A percentile compares a stretch with the other conserved stretches of the same genome.
These are phyloP conservation scores for Entelurus aequoreus DNA, from an alignment of 2,113 vertebrate genomes.

Conservation along the genomic window DNA sequence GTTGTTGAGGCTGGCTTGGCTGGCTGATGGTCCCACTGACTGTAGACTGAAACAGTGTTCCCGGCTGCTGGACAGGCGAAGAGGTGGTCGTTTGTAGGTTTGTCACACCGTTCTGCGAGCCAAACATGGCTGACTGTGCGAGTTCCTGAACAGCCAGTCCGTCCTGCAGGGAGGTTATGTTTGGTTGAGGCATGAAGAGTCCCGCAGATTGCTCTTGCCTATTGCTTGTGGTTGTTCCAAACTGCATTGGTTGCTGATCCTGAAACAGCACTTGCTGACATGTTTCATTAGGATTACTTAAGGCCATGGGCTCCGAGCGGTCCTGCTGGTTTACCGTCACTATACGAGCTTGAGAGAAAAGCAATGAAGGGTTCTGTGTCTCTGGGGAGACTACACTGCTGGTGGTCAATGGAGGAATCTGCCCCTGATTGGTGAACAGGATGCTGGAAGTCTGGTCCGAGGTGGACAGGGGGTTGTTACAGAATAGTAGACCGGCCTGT, in stretches of 20 bases:
- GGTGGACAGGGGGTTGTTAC: constrained; percentile 75
- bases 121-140: constrained; percentile 83
- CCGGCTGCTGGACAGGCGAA: constrained; percentile 80
- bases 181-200: constrained; percentile 87
- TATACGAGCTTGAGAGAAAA: constrained; percentile 83
- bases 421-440: constrained; percentile 68
- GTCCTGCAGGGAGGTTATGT: constrained; percentile 84
- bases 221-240: constrained; percentile 76
- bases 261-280: constrained; percentile 85
- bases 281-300: constrained; percentile 76
- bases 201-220: constrained; percentile 83
- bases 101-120: constrained; percentile 79
- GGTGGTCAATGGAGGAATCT: constrained; percentile 73
- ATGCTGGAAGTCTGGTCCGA: constrained; percentile 80
- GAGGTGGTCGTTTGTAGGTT: constrained; percentile 83
- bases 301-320: constrained; percentile 85
- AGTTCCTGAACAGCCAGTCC: constrained; percentile 82
- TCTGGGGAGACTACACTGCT: constrained; percentile 72
- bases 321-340: constrained; percentile 79
- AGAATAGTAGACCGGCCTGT: constrained; percentile 81
- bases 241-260: constrained; percentile 88
- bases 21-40: constrained; percentile 82
- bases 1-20: constrained; percentile 80
- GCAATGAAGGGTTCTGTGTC: constrained; percentile 80
- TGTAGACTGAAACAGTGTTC: constrained; percentile 81